Evolutionary conservation across 2,888 invertebrate species (phyloP), one percentile per base, ranked within the genome.

Genomic region (Plusia festucae): DNA sequence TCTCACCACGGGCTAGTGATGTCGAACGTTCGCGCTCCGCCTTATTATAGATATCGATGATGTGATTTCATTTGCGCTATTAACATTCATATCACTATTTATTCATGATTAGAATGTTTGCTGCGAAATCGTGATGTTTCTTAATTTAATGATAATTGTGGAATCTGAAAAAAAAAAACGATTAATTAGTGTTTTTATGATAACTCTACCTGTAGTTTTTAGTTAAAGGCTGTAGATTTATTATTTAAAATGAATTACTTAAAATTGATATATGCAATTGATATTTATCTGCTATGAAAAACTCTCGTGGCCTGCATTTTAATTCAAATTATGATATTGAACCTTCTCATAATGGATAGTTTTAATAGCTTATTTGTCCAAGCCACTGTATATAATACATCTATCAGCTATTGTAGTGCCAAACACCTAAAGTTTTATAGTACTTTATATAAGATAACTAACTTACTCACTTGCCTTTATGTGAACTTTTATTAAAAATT

Each of bases 31-130:
- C 65, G 80, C 80, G 74, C 78, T 70, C 77, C 60, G 65, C 61
- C 78, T 70, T 85, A 87, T 91, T 91, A 91, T 91, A 91, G 88
- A 91, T 88, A 89, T 92, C 91, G 91, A 92, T 91, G 83, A 88
- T 86, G 81, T 73, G 69, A 74, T 86, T 82, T 86, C 74, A 84
- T 89, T 89, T 86, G 83, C 76, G 72, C 65, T 68, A 64, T 73
- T 86, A 84, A 82, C 72, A 78, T 76, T 55, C 4, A 44, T 67
- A 69, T 53, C 57, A 67, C 65, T 78, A 77, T 82, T 82, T 83
- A 64, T 67, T 84, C 79, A 80, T 81, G 78, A 76, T 79, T 76
- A 68, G 61, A 73, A 70, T 75, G 58, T 81, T 83, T 75, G 78
- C 81, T 78, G 83, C 59, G 81, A 82, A 79, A 81, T 77, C 81